Percentiles rank a stretch among this genome's conserved stretches.
phyloP scores from a whole-genome alignment of 2,113 vertebrate genomes.

The Tinamus guttatus region DNA sequence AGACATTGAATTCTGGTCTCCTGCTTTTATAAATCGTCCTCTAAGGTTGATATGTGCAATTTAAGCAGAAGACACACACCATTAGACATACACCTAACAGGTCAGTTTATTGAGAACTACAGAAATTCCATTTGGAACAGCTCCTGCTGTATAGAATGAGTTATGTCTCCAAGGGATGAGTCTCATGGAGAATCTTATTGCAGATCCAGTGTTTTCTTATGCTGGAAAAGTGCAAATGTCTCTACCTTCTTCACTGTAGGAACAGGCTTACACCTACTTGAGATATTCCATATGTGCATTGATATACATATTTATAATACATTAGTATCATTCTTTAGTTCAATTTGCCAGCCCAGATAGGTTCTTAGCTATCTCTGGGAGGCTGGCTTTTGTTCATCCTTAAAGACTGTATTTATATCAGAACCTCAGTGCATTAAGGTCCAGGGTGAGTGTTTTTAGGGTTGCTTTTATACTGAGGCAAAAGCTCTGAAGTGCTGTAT shows the following conservation, averaged over 20 bases:
- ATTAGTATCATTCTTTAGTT: not conserved
- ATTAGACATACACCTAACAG: not conserved
- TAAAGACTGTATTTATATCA: not conserved
- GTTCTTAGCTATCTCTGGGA: not conserved
- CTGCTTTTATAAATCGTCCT: not conserved
- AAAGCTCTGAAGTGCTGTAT: not conserved
- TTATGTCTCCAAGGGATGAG: not conserved
- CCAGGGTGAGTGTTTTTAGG: not conserved
- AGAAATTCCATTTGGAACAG: not conserved
- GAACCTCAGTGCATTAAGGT: accelerated
- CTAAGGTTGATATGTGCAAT: not conserved
- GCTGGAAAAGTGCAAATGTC: not conserved
- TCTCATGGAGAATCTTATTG: not conserved
- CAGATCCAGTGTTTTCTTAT: not conserved
- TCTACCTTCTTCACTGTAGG: not conserved
- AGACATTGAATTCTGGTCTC: not conserved
- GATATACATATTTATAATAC: not conserved
- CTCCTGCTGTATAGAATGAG: not conserved
- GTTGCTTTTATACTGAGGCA: not conserved
- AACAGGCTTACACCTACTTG: not conserved
- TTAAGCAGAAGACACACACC: not conserved
- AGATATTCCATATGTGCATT: not conserved
- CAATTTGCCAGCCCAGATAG: not conserved
- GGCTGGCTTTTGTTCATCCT: not conserved
- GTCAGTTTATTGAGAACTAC: not conserved